Evolutionary conservation across 2,888 invertebrate genomes (phyloP), one percentile per base, ranked within the genome.

Genomic region (Eupelmus urozonus): DNA sequence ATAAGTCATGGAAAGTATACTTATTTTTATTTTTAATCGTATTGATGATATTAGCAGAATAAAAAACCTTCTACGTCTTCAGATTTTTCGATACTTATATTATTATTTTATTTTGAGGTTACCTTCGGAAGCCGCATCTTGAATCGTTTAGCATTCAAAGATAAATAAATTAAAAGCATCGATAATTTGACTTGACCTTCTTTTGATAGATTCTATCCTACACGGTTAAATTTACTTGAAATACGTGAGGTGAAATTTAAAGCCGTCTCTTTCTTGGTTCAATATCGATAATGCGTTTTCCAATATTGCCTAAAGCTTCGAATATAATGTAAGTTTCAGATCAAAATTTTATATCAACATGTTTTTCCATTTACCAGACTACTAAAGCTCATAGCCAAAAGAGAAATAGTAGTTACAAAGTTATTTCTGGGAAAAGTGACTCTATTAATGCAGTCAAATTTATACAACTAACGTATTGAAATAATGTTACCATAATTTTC

Each of bases 231-330:
- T 67, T 67, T 67, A 53, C 34, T 67, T 34, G 27, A 23, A 40
- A 53, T 67, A 53, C 66, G 66, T 53, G 66, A 53, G 66, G 23
- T 34, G 40, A 67, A 53, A 57, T 57, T 70, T 40, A 55, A 55
- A 55, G 16, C 16, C 40, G 34, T 40, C 2, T 11, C 18, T 42
- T 57, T 45, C 59, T 59, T 53, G 20, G 42, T 51, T 34, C 66
- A 66, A 66, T 66, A 66, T 23, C 34, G 66, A 66, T 53, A 53
- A 66, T 66, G 53, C 53, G 34, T 53, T 66, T 66, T 66, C 34
- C 29, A 34, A 66, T 66, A 53, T 11, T 20, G 66, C 20, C 16
- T 34, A 20, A 34, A 34, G 53, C 53, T 5, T 13, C 3, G 23
- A 66, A 34, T 66, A 53, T 53, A 66, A 66, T 53, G 29, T 45